Evolutionary conservation across 1,140 invertebrate species (phyloP), one percentile per base, ranked within the genome.

Genomic region (Psilanteris sp.): DNA sequence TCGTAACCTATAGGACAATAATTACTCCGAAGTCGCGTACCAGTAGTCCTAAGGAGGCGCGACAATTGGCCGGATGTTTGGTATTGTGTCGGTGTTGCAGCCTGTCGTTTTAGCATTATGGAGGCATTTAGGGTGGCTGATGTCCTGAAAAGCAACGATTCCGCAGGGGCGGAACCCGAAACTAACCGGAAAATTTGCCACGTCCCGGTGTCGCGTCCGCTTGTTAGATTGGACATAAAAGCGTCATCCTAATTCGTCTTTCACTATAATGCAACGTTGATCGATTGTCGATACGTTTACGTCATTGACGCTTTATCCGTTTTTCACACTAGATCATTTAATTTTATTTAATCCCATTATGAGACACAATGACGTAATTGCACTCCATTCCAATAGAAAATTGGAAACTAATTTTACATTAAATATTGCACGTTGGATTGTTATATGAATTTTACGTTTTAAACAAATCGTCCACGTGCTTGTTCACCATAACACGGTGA

Each of bases 31-130:
- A 36, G 26, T 57, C 55, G 66, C 55, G 67, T 64, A 64, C 64
- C 48, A 68, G 64, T 70, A 70, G 57, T 68, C 72, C 52, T 16
- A 55, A 73, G 72, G 67, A 76, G 80, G 81, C 82, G 78, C 83
- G 83, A 85, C 83, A 84, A 85, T 85, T 84, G 84, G 82, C 84
- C 84, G 84, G 84, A 84, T 85, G 84, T 85, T 84, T 83, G 78
- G 75, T 46, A 84, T 85, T 85, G 83, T 85, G 62, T 74, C 37
- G 72, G 57, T 37, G 68, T 66, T 66, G 80, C 75, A 80, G 80
- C 73, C 75, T 57, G 77, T 79, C 78, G 72, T 77, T 66, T 66
- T 70, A 41, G 52, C 55, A 84, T 85, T 84, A 79, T 82, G 64
- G 72, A 54, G 66, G 61, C 57, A 73, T 78, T 76, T 78, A 66